Evolutionary conservation across 1,140 invertebrate genomes (phyloP).

Genomic region (Aplysia californica): DNA sequence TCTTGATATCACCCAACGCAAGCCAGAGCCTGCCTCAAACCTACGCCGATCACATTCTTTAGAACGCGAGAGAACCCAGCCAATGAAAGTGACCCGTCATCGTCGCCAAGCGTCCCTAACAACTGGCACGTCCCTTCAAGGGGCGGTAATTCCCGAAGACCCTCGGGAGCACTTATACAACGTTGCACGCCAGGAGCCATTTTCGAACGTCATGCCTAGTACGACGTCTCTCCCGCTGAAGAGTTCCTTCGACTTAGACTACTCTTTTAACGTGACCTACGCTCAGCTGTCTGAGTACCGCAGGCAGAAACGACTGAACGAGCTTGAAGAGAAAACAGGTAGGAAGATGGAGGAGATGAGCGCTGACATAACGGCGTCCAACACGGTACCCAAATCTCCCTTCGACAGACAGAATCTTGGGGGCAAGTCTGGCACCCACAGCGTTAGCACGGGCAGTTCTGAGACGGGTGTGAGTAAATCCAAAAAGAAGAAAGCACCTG

Average conservation of each 20-base stretch:
- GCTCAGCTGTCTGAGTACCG: slow-evolving; percentile 48
- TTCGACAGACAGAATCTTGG: slow-evolving; percentile 28
- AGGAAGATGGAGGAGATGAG: slow-evolving; percentile 40
- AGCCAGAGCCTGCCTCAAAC: background rate
- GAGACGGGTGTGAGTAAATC: slow-evolving; percentile 43
- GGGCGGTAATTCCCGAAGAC: slow-evolving; percentile 43
- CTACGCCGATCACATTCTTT: background rate
- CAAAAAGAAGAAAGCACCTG: slow-evolving; percentile 45
- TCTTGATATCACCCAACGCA: background rate
- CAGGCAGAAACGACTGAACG: slow-evolving; percentile 34
- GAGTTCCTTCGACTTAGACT: slow-evolving; percentile 47
- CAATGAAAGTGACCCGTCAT: background rate
- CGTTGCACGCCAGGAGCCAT: slow-evolving; percentile 38
- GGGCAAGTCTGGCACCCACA: slow-evolving; percentile 15
- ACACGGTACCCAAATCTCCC: slow-evolving; percentile 31
- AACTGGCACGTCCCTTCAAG: slow-evolving; percentile 13
- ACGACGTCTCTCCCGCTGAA: slow-evolving; percentile 44
- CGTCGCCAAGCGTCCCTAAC: background rate
- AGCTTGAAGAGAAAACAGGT: slow-evolving; percentile 41
- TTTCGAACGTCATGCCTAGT: slow-evolving; percentile 35
- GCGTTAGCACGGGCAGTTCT: slow-evolving; percentile 31
- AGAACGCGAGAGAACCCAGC: background rate
- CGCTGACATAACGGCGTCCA: slow-evolving; percentile 34
- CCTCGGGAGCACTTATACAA: slow-evolving; percentile 46
- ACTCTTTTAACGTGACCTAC: slow-evolving; percentile 49